A percentile compares a stretch with the other conserved stretches of the same genome.
Evolutionary conservation across 2,797 vertebrate genomes (phyloP).

Genomic region (Silurus lanzhouensis): DNA sequence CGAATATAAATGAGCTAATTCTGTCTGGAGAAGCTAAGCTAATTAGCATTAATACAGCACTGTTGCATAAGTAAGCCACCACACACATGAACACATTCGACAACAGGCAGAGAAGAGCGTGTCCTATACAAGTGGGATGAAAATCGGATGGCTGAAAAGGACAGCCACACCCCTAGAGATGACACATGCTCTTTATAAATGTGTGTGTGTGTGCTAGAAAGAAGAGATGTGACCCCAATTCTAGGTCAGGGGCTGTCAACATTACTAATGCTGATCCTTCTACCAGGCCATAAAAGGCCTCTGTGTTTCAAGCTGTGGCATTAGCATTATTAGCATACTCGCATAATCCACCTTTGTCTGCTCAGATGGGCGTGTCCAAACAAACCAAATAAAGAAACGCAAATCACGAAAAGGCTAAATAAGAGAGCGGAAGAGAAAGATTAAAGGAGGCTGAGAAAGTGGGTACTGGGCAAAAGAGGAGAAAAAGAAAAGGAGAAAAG

Average conservation of each 20-base stretch:
- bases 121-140: slow-evolving; percentile 29
- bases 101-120: slow-evolving; percentile 34
- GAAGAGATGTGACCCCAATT: slow-evolving; percentile 38
- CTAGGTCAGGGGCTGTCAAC: slow-evolving; percentile 47
- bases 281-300: slow-evolving; percentile 46
- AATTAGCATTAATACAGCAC: slow-evolving; percentile 58
- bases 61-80: slow-evolving; percentile 3
- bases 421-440: slow-evolving; percentile 39
- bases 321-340: slow-evolving; percentile 57
- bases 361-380: slow-evolving; percentile 47
- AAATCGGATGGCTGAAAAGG: slow-evolving; percentile 16
- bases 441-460: slow-evolving; percentile 43
- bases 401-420: neutral
- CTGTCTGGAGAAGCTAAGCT: slow-evolving; percentile 63
- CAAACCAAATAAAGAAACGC: slow-evolving; percentile 33
- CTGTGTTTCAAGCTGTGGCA: slow-evolving; percentile 47
- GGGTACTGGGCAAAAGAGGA: slow-evolving; percentile 25
- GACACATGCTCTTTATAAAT: slow-evolving; percentile 44
- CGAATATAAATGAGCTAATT: slow-evolving; percentile 70
- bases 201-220: neutral
- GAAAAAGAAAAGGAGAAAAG: slow-evolving; percentile 21
- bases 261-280: slow-evolving; percentile 60
- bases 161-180: slow-evolving; percentile 63
- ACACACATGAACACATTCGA: slow-evolving; percentile 25
- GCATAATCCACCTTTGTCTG: slow-evolving; percentile 54